Conservation (phyloP, 2,888 invertebrate genomes). For the Cephus pulcher region DNA sequence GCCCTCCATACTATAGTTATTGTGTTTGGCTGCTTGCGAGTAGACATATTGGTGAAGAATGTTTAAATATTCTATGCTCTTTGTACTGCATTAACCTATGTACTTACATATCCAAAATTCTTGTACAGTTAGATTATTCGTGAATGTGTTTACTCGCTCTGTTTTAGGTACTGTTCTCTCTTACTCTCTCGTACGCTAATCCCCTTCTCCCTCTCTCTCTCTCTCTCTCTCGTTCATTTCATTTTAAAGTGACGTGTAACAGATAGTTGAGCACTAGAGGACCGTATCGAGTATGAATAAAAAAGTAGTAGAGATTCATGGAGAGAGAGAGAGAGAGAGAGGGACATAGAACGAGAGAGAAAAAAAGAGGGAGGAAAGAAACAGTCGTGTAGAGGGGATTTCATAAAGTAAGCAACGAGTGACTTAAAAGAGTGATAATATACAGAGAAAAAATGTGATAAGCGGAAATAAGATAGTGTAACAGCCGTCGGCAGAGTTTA, state of each 20-base stretch:
- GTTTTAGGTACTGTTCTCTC: neutral
- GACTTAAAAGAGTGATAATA: constrained; percentile 44
- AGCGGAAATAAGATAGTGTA: constrained; percentile 61
- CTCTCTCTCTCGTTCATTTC: neutral
- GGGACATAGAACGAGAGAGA: constrained; percentile 18
- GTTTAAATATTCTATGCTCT: neutral
- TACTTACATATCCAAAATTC: neutral
- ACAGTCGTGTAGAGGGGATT: neutral
- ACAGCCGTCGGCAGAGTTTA: constrained; percentile 49
- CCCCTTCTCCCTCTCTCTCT: no score
- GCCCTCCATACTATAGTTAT: constrained; percentile 30
- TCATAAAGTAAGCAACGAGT: constrained; percentile 16
- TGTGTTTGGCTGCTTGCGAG: constrained; percentile 12
- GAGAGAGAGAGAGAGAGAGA: constrained; percentile 25
- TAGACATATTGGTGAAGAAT: neutral
- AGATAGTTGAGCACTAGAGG: neutral
- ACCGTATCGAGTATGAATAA: neutral
- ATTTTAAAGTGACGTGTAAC: neutral
- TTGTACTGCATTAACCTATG: neutral
- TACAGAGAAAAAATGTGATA: constrained; percentile 59
- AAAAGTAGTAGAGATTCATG: constrained; percentile 1
- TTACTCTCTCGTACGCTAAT: neutral
- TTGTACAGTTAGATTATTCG: neutral
- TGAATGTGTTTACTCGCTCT: neutral
- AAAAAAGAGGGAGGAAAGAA: constrained; percentile 12